phyloP scores from a whole-genome alignment of 2,888 invertebrate genomes.

The Periphyllus acericola region DNA sequence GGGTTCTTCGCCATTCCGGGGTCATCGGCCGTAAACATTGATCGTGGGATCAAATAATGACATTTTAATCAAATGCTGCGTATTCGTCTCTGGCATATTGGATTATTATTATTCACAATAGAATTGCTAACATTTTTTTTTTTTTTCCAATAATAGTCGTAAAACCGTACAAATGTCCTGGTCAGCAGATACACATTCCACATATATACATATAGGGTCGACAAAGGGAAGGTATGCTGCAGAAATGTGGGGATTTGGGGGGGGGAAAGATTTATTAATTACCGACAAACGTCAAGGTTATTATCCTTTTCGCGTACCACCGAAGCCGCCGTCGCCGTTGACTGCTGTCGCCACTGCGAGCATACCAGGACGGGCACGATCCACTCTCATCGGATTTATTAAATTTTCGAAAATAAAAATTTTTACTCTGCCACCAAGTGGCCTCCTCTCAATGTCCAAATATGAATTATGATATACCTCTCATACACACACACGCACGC shows the following conservation, averaged over 20 bases:
- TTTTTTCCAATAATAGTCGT: too few species aligned
- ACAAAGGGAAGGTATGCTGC: neutral
- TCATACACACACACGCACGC: too few species aligned
- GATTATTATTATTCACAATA: too few species aligned
- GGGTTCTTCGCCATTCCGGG: too few species aligned
- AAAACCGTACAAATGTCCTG: too few species aligned
- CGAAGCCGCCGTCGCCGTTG: neutral
- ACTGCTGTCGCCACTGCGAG: neutral
- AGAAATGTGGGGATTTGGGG: neutral
- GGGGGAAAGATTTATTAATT: conserved; percentile 40
- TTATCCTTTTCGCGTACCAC: neutral
- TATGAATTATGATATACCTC: conserved; percentile 14
- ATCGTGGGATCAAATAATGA: too few species aligned
- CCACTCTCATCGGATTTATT: conserved; percentile 37
- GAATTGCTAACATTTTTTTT: too few species aligned
- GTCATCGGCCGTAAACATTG: too few species aligned
- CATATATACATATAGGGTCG: too few species aligned
- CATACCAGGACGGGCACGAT: neutral
- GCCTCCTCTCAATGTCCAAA: conserved; percentile 26
- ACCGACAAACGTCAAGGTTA: conserved; percentile 35
- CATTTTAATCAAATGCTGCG: neutral
- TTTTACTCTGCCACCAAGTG: neutral
- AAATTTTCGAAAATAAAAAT: conserved; percentile 28
- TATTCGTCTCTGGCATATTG: too few species aligned
- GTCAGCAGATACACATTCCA: neutral